Evolutionary conservation across 2,113 vertebrate species (phyloP), one percentile per base, ranked within the genome.

Genomic region (Phycodurus eques): DNA sequence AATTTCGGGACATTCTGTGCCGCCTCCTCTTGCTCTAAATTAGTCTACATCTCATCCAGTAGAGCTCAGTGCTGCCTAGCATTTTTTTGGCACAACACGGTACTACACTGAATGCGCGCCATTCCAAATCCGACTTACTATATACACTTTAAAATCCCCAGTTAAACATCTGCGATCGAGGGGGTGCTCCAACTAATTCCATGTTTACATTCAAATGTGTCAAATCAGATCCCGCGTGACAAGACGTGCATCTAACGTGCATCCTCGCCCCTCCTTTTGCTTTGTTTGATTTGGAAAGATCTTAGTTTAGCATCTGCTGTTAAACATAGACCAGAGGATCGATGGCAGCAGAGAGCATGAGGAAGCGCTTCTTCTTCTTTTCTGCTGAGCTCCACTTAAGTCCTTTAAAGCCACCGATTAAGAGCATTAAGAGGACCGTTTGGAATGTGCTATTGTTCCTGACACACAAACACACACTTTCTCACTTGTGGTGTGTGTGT

Each of bases 291-390:
- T 68, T 54, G 67, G 42, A 70, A 67, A 63, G 57, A 19, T 35
- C 67, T 70, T 5, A 39, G 71, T 63, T 83, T 74, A 78, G 4
- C 22, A 67, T 75, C 47, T 13, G 6, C 67, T 43, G 46, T 77
- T 81, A 90, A 85, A 87, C 80, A 78, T 87, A 87, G 85, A 70
- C 1, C 31, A 2, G 44, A 59, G 75, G 63, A 47, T 62, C 72
- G 44, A 67, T 46, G 68, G 54, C 63, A 14, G 66, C 54, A 56
- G 51, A 68, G 67, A 65, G 65, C 76, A 69, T 83, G 88, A 86
- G 80, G 91, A 88, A 90, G 88, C 87, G 70, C 42, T 79, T 85
- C 47, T 84, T 80, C 81, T 84, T 31, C 61, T 19, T 65, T 46
- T 14, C 63, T 10, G 4, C n/a, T 64, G 79, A 84, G 71, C 72